A percentile compares a stretch with the other conserved stretches of the same genome.
Evolutionary conservation across 1,140 invertebrate species (phyloP).

Genomic region (Drosophila suzukii): DNA sequence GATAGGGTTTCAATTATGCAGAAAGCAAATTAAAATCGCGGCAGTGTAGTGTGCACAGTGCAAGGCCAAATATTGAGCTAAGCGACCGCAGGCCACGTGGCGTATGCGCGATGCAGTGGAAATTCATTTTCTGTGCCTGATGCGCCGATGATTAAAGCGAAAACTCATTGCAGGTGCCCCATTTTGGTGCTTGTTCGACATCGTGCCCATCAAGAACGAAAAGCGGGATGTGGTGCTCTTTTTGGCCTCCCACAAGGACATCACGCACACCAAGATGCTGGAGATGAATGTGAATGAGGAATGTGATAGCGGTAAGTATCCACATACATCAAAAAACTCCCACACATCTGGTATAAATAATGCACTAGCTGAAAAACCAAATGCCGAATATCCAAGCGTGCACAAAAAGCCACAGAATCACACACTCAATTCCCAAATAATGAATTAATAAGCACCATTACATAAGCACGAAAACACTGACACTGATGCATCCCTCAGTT

Average conservation of each 20-base stretch:
- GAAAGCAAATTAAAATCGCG: conserved; percentile 29
- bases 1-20: conserved; percentile 27
- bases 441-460: conserved; percentile 40
- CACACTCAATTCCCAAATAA: conserved; percentile 29
- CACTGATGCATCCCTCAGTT: conserved; percentile 25
- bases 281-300: conserved; percentile 91
- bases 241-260: conserved; percentile 98
- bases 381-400: conserved; percentile 22
- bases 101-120: conserved; percentile 32
- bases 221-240: conserved; percentile 98
- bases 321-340: conserved; percentile 2
- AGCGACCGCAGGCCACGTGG: conserved; percentile 17
- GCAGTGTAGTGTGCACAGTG: not conserved
- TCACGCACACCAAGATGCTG: conserved; percentile 95
- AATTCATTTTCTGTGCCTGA: conserved; percentile 15
- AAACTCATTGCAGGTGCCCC: conserved; percentile 89
- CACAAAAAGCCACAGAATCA: conserved; percentile 20
- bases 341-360: conserved; percentile 26
- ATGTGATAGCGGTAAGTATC: conserved; percentile 91
- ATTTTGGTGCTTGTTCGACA: conserved; percentile 98
- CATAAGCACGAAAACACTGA: conserved; percentile 3
- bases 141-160: conserved; percentile 21
- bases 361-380: conserved; percentile 24
- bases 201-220: conserved; percentile 99
- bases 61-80: conserved; percentile 25